These are phyloP conservation scores for Actinia tenebrosa DNA, from an alignment of 64 coral and sea anemone genomes.

Conservation along the genomic window DNA sequence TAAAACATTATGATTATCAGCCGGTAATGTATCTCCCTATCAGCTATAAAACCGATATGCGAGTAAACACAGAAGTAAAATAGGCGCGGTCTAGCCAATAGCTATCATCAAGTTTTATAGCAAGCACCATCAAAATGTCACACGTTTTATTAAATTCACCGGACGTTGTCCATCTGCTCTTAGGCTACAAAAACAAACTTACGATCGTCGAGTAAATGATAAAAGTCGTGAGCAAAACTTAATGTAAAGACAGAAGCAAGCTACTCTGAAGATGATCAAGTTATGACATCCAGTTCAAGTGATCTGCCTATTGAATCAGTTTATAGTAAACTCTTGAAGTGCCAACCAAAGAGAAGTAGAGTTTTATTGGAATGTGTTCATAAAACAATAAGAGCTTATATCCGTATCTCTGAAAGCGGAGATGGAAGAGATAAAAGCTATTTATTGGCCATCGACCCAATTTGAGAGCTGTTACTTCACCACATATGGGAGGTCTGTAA, in stretches of 20 bases:
- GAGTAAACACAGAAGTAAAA: background rate
- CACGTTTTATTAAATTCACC: background rate
- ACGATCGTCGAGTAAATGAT: background rate
- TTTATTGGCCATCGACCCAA: conserved; percentile 29
- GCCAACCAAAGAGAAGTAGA: background rate
- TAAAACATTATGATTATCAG: background rate
- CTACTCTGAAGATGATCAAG: background rate
- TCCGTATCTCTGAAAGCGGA: conserved; percentile 25
- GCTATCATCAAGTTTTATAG: conserved; percentile 34
- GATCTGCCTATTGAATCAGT: conserved; percentile 3
- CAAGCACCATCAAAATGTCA: conserved; percentile 26
- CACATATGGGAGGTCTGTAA: conserved; percentile 26
- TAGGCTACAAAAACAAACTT: background rate
- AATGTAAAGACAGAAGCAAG: background rate
- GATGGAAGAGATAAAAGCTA: conserved; percentile 19
- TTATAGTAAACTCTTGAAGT: conserved; percentile 16
- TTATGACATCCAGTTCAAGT: background rate
- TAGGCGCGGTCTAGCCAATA: conserved; percentile 1
- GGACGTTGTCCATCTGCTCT: conserved; percentile 7
- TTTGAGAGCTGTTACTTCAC: conserved; percentile 19
- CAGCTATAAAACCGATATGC: conserved; percentile 19
- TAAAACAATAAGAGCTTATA: conserved; percentile 10
- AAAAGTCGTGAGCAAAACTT: background rate
- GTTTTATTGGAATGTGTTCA: conserved; percentile 17
- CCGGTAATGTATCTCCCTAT: conserved; percentile 2